Base-by-base conservation (phyloP, 2,888 invertebrate genomes). In the Caenorhabditis sinica region DNA sequence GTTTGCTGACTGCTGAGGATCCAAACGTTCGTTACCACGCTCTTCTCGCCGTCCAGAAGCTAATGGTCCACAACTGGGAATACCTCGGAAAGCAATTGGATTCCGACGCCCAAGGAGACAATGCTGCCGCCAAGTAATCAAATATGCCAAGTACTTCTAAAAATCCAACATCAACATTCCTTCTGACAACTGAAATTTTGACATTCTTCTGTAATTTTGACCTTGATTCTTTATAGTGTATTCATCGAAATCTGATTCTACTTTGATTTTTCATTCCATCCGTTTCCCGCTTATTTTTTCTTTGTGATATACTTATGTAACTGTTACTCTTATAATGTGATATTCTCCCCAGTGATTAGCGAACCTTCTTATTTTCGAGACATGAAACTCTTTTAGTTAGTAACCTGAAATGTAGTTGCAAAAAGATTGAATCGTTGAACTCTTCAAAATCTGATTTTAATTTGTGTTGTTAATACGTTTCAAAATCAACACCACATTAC, bases 1-100 rank as follows among this genome's bases (percentile, higher is more conserved):
- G 96, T 93, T 95, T 98, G 76, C 94, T 99, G 87, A 96, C 96
- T 75, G 98, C 99, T 93, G 97, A 97, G 90, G 99, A 99, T 94
- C 97, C 98, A 76, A 99, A 98, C 94, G 99, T 99, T 49, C 95
- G 98, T 87, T 99, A 99, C 93, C 98, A 99, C 94, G 98, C 99
- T 8, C 95, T 99, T 68, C 95, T 99, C 86, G 98, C 98, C 75
- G 98, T 99, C 33, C 99, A 99, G 94, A 99, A 99, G 94, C 95
- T 99, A 79, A 99, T 99, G 99, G 99, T 99, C 68, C 98, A 98
- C 94, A 99, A 90, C 74, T 92, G 96, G 96, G 97, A 97, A 94
- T 97, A 97, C 93, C 95, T 97, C 84, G 97, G 97, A 90, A 96
- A 96, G 92, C 97, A 97, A 93, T 93, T 97, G 93, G 97, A 97